These are phyloP conservation scores for Struthio camelus DNA, from an alignment of 2,113 vertebrate genomes.

Conservation along the genomic window DNA sequence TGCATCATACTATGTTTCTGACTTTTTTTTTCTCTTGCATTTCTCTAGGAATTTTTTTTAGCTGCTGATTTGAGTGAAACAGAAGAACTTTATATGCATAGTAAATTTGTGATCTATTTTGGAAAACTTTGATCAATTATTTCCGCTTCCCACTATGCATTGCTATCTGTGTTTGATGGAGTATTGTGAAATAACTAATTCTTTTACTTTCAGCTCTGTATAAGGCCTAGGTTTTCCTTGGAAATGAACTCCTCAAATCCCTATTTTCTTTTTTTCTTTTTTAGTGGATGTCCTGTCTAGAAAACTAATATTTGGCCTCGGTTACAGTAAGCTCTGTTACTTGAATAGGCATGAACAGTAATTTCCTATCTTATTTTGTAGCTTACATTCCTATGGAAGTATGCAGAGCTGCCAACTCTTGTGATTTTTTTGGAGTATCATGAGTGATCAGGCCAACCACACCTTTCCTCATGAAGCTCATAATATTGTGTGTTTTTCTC, in stretches of 20 bases:
- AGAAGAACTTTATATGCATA: not conserved
- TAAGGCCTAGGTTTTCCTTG: not conserved
- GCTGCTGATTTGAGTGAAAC: not conserved
- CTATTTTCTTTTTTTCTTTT: not conserved
- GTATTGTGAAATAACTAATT: not conserved
- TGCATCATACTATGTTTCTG: not conserved
- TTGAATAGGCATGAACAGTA: not conserved
- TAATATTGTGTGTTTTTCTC: not conserved
- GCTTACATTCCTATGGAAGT: not conserved
- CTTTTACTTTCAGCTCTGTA: not conserved
- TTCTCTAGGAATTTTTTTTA: not conserved
- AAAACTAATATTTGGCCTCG: not conserved
- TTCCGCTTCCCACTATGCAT: rapidly evolving
- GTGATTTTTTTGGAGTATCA: not conserved
- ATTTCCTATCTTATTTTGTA: not conserved
- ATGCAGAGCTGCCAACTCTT: not conserved
- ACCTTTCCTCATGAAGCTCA: not conserved
- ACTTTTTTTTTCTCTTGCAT: not conserved
- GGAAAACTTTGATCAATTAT: not conserved
- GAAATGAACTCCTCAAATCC: not conserved
- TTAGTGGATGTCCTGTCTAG: not conserved
- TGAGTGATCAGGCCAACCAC: not conserved
- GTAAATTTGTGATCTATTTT: not conserved
- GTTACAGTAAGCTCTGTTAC: not conserved
- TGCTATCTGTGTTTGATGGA: not conserved